phyloP scores from a whole-genome alignment of 2,888 invertebrate genomes.

The Oscheius myriophilus region DNA sequence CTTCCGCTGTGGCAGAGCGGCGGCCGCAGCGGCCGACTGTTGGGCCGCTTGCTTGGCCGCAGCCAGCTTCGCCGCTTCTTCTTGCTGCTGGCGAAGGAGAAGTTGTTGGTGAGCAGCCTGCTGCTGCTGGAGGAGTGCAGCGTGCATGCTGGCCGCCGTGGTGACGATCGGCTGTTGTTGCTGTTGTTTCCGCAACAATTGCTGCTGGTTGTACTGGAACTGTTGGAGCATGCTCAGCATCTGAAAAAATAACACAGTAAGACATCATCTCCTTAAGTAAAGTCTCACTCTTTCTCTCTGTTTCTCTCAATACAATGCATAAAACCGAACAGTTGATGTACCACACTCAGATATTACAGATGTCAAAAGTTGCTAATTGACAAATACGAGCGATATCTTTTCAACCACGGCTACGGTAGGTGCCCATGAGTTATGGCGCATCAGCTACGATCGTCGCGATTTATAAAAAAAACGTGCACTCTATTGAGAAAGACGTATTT shows the following conservation, averaged over 20 bases:
- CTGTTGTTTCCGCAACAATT: background rate
- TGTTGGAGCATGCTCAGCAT: background rate
- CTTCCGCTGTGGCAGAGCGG: conserved; percentile 6
- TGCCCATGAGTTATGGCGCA: no score
- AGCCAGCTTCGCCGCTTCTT: background rate
- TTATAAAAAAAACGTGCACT: no score
- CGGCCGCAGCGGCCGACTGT: conserved; percentile 4
- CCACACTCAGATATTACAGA: no score
- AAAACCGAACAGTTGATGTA: no score
- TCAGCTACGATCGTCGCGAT: no score
- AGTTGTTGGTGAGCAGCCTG: background rate
- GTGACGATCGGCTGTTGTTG: background rate
- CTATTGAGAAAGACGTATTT: no score
- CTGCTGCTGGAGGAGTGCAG: conserved; percentile 1
- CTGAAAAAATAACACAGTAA: no score
- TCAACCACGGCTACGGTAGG: no score
- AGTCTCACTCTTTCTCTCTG: background rate
- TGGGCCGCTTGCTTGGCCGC: conserved; percentile 1
- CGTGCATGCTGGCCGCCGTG: background rate
- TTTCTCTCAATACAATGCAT: no score
- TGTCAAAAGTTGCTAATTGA: no score
- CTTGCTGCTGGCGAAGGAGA: background rate
- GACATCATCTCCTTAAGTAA: no score
- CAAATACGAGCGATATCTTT: no score
- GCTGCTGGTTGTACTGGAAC: background rate